Evolutionary conservation across 2,888 invertebrate genomes (phyloP).

Genomic region (Tholera decimalis): DNA sequence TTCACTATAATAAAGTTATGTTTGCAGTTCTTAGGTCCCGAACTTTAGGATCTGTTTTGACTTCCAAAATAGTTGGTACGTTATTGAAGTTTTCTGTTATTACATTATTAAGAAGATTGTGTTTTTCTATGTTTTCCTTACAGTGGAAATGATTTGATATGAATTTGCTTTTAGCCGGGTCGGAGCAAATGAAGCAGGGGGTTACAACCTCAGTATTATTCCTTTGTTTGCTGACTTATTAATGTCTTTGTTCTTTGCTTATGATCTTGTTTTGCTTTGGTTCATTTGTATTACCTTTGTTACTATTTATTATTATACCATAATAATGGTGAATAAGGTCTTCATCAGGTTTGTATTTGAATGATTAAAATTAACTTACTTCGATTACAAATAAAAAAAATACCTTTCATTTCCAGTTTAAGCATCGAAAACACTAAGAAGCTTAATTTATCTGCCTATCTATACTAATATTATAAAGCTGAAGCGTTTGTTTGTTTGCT

Average conservation of each 20-base stretch:
- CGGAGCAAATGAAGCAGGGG: conserved; percentile 13
- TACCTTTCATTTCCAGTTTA: too few relatives aligned
- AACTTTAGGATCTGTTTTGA: conserved; percentile 68
- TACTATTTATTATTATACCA: too few relatives aligned
- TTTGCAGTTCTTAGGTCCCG: conserved; percentile 71
- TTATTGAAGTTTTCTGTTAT: conserved; percentile 51
- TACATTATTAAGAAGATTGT: conserved; percentile 45
- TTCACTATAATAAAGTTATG: conserved; percentile 83
- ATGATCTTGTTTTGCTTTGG: conserved; percentile 22
- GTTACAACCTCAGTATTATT: conserved; percentile 17
- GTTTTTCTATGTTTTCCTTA: conserved; percentile 45
- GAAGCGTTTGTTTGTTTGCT: too few relatives aligned
- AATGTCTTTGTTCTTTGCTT: conserved; percentile 27
- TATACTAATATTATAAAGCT: too few relatives aligned
- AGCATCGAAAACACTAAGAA: too few relatives aligned
- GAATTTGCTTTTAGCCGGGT: conserved; percentile 48
- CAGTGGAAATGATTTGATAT: conserved; percentile 33
- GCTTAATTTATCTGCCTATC: too few relatives aligned
- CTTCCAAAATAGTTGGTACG: conserved; percentile 57
- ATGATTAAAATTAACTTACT: too few relatives aligned
- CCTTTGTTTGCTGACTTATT: conserved; percentile 27
- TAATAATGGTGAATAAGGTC: not conserved
- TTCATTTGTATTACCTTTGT: conserved; percentile 4
- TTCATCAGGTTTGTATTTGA: not conserved
- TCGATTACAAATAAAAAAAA: too few relatives aligned